These are phyloP conservation scores for Oplegnathus fasciatus DNA, from an alignment of 2,113 vertebrate species.

Conservation along the genomic window DNA sequence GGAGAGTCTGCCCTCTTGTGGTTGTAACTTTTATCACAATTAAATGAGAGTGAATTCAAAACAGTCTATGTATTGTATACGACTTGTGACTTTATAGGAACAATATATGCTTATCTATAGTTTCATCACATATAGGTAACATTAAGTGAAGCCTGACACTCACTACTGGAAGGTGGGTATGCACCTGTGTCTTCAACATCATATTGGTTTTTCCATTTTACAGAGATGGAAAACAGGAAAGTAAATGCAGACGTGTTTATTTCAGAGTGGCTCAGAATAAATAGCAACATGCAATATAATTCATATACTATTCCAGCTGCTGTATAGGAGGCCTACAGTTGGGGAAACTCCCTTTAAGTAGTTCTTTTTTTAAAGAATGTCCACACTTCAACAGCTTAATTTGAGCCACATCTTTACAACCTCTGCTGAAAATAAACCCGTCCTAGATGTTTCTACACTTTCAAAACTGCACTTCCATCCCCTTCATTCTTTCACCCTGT, in stretches of 20 bases:
- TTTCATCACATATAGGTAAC: not conserved
- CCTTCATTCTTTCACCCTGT: constrained; percentile 14
- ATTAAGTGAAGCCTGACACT: not conserved
- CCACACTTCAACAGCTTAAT: constrained; percentile 21
- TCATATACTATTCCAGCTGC: not conserved
- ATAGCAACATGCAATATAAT: constrained; percentile 5
- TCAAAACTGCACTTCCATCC: constrained; percentile 1
- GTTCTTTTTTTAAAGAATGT: constrained; percentile 24
- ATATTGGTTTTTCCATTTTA: not conserved
- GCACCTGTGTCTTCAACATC: not conserved
- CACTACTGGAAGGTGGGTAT: not conserved
- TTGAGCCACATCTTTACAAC: constrained; percentile 22
- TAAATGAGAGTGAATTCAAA: not conserved
- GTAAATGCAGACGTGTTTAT: not conserved
- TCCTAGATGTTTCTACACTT: constrained; percentile 22
- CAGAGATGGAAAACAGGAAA: not conserved
- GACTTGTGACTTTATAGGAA: not conserved
- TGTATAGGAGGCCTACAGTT: not conserved
- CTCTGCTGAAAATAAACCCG: constrained; percentile 28
- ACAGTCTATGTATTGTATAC: not conserved
- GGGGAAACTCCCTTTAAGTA: constrained; percentile 1
- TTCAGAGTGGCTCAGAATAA: not conserved
- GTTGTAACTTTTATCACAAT: constrained; percentile 47
- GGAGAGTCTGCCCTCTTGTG: constrained; percentile 76
- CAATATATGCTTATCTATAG: not conserved